Evolutionary conservation across 2,888 invertebrate species (phyloP).

Genomic region (Cenopis cana): DNA sequence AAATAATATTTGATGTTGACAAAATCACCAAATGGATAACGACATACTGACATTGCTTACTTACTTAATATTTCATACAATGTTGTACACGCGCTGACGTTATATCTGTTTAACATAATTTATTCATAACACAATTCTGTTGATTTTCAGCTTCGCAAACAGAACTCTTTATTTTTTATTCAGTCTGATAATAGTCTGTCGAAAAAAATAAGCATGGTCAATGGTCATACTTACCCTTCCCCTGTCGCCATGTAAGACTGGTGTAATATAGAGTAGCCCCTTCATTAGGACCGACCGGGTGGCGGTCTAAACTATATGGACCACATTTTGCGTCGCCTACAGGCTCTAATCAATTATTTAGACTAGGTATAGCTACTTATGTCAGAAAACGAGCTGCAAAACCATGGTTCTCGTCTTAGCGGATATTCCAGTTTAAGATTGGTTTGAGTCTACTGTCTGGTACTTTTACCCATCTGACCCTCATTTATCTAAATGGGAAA

Average conservation of each 20-base stretch:
- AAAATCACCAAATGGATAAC: too few relatives aligned
- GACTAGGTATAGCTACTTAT: neutral
- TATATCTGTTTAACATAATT: too few relatives aligned
- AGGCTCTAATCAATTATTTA: slow-evolving; percentile 44
- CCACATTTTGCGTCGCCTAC: slow-evolving; percentile 71
- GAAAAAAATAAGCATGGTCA: too few relatives aligned
- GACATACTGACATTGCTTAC: too few relatives aligned
- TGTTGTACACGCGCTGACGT: too few relatives aligned
- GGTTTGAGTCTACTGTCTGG: neutral
- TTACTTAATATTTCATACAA: too few relatives aligned
- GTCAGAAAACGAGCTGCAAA: slow-evolving; percentile 56
- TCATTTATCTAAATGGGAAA: neutral
- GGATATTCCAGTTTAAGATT: neutral
- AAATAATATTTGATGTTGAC: too few relatives aligned
- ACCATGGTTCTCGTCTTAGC: neutral
- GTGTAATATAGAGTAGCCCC: slow-evolving; percentile 58
- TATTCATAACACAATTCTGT: too few relatives aligned
- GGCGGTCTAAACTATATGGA: slow-evolving; percentile 67
- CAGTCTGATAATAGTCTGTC: neutral
- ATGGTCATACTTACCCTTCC: too few relatives aligned
- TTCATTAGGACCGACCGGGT: slow-evolving; percentile 73
- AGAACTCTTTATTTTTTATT: too few relatives aligned
- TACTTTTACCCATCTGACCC: neutral
- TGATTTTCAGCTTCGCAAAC: too few relatives aligned
- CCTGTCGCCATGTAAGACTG: slow-evolving; percentile 33